These are phyloP conservation scores for Lithosia quadra DNA, from an alignment of 2,888 invertebrate genomes.

Conservation along the genomic window DNA sequence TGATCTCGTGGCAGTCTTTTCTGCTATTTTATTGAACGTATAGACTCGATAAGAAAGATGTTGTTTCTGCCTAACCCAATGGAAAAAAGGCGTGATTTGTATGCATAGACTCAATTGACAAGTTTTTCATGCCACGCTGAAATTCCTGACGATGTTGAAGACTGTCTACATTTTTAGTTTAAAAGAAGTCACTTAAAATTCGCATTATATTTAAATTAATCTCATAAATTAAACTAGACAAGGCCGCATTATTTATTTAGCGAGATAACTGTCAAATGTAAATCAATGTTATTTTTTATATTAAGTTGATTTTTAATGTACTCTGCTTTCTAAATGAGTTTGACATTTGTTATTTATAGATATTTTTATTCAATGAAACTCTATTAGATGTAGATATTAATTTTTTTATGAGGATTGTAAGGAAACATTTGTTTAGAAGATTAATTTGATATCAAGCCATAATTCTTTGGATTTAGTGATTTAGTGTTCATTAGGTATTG, in stretches of 20 bases:
- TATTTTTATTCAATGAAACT: slow-evolving; percentile 43
- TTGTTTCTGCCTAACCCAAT: not conserved
- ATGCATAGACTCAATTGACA: not conserved
- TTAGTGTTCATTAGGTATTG: slow-evolving; percentile 28
- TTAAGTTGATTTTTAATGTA: slow-evolving; percentile 27
- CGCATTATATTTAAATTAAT: not conserved
- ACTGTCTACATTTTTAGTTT: too few relatives aligned
- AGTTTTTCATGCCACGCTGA: not conserved
- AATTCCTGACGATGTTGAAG: not conserved
- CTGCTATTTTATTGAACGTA: too few relatives aligned
- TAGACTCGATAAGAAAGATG: too few relatives aligned
- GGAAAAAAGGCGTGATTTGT: too few relatives aligned
- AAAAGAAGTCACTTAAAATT: slow-evolving; percentile 2
- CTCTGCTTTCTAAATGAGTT: slow-evolving; percentile 38
- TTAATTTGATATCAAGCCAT: slow-evolving; percentile 26
- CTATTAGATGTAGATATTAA: slow-evolving; percentile 30
- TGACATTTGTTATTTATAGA: slow-evolving; percentile 39
- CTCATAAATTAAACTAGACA: slow-evolving; percentile 33
- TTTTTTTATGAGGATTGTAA: slow-evolving; percentile 20
- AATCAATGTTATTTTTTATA: slow-evolving; percentile 39
- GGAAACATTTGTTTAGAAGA: slow-evolving; percentile 28
- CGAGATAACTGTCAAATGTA: slow-evolving; percentile 41
- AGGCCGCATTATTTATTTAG: slow-evolving; percentile 31
- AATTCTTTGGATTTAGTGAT: slow-evolving; percentile 19
- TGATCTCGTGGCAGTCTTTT: too few relatives aligned